Conservation (phyloP, 2,888 invertebrate species). For the Eilema griseolum region DNA sequence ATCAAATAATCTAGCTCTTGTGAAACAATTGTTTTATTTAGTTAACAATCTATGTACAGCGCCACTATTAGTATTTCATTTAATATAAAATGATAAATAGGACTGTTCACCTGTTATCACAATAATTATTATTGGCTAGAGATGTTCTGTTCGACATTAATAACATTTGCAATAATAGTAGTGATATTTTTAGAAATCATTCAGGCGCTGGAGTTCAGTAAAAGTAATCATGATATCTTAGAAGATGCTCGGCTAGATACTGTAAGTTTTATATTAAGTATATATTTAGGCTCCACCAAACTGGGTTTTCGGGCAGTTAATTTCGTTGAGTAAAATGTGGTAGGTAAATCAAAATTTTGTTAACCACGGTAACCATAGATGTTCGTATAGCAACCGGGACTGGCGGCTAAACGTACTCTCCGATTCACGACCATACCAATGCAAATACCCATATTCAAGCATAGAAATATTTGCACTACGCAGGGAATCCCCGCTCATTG, state of each 20-base stretch:
- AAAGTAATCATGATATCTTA: conserved; percentile 60
- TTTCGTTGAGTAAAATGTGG: too few relatives aligned
- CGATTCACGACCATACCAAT: too few relatives aligned
- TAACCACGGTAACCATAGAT: too few relatives aligned
- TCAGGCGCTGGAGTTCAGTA: conserved; percentile 25
- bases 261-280: conserved; percentile 59
- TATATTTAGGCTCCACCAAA: neutral
- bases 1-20: conserved; percentile 55
- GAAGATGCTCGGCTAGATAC: conserved; percentile 78
- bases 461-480: too few relatives aligned
- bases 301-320: too few relatives aligned
- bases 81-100: conserved; percentile 30
- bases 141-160: conserved; percentile 31
- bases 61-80: conserved; percentile 30
- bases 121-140: conserved; percentile 13
- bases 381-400: too few relatives aligned
- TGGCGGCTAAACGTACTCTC: too few relatives aligned
- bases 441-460: too few relatives aligned
- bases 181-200: conserved; percentile 25
- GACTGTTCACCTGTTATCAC: conserved; percentile 13
- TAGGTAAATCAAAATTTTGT: too few relatives aligned
- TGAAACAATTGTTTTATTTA: conserved; percentile 52
- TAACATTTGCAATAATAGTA: conserved; percentile 14
- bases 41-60: conserved; percentile 47
- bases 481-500: too few relatives aligned